A percentile compares a stretch with the other conserved stretches of the same genome.
These are phyloP conservation scores for Romanogobio albipinnatus DNA, from an alignment of 2,113 vertebrate genomes.

Conservation along the genomic window DNA sequence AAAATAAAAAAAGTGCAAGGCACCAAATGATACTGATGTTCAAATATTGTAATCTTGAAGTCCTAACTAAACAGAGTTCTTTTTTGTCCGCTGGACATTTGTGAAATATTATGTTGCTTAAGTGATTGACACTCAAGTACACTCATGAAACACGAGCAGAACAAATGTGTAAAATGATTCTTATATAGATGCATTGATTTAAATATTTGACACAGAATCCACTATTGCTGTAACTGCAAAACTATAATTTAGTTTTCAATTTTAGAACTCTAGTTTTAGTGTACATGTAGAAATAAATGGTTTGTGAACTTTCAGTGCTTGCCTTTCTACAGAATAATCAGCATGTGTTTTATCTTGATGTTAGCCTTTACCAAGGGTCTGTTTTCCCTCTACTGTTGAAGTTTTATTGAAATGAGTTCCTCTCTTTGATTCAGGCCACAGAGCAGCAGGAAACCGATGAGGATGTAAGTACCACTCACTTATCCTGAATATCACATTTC, in stretches of 20 bases:
- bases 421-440: constrained; percentile 72
- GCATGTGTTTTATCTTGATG: background rate
- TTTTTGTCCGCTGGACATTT: background rate
- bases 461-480: constrained; percentile 73
- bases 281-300: background rate
- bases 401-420: constrained; percentile 39
- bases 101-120: background rate
- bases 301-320: background rate
- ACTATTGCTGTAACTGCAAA: background rate
- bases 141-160: background rate
- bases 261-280: background rate
- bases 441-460: constrained; percentile 79
- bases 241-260: background rate
- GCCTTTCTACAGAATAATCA: constrained; percentile 35
- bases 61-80: background rate
- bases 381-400: background rate
- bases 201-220: background rate
- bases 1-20: background rate
- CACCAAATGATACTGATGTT: too few relatives aligned
- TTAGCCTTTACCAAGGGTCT: background rate
- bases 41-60: too few relatives aligned
- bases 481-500: background rate
- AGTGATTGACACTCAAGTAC: background rate
- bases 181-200: too few relatives aligned
- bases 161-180: background rate